These are phyloP conservation scores for Oreotrochilus melanogaster DNA, from an alignment of 2,113 vertebrate species.

Conservation along the genomic window DNA sequence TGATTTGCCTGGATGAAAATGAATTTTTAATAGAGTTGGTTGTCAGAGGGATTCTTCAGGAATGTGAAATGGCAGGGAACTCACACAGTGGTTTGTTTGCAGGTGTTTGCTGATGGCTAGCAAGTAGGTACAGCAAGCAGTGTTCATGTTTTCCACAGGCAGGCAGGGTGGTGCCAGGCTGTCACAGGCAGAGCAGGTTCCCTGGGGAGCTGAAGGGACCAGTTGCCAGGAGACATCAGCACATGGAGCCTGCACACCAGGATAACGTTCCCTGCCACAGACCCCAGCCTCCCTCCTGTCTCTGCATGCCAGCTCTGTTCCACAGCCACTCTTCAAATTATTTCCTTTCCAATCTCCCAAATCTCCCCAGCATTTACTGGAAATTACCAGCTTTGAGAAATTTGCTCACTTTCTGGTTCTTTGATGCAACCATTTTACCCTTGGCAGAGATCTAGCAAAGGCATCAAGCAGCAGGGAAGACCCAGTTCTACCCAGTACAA, in stretches of 20 bases:
- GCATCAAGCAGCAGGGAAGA: background rate
- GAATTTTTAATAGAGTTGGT: slow-evolving; percentile 43
- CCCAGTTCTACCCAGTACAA: background rate
- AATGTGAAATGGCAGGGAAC: background rate
- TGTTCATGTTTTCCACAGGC: background rate
- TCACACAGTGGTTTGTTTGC: background rate
- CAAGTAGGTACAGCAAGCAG: background rate
- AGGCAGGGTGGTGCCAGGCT: background rate
- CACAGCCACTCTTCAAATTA: background rate
- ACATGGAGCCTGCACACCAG: background rate
- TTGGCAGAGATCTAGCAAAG: background rate
- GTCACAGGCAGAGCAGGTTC: background rate
- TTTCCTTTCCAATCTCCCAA: background rate
- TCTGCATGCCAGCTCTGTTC: background rate
- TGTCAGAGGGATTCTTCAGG: slow-evolving; percentile 27
- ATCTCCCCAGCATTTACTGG: background rate
- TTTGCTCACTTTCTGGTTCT: background rate
- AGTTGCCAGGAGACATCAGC: background rate
- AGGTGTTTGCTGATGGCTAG: background rate
- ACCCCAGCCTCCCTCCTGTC: background rate
- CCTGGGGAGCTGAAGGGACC: background rate
- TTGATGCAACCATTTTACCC: background rate
- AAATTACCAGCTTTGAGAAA: background rate
- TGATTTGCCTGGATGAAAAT: slow-evolving; percentile 37
- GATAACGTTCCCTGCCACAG: background rate